phyloP scores from a whole-genome alignment of 1,140 invertebrate species.

The Pseudomyrmex cubaensis region DNA sequence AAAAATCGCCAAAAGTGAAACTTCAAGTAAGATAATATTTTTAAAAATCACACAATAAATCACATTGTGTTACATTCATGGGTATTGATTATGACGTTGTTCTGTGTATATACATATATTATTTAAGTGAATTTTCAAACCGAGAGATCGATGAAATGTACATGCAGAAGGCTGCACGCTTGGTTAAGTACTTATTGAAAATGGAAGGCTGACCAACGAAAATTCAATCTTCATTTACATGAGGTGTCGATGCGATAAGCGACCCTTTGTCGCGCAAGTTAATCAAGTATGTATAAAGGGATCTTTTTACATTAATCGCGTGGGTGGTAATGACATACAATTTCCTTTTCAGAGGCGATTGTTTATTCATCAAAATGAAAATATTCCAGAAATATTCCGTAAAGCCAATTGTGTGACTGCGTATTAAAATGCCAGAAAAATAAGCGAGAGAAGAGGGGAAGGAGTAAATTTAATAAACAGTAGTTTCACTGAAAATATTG shows the following conservation, averaged over 20 bases:
- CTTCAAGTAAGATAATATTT: background rate
- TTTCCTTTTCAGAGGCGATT: slow-evolving; percentile 17
- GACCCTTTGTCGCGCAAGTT: slow-evolving; percentile 74
- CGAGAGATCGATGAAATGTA: slow-evolving; percentile 27
- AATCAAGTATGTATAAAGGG: slow-evolving; percentile 56
- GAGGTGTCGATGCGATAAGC: slow-evolving; percentile 55
- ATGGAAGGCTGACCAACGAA: slow-evolving; percentile 25
- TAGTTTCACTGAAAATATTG: background rate
- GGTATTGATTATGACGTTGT: background rate
- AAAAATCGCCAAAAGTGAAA: background rate
- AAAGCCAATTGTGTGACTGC: background rate
- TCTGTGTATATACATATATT: no score
- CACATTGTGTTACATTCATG: background rate
- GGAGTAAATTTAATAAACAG: no score
- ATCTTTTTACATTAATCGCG: slow-evolving; percentile 35
- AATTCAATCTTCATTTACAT: slow-evolving; percentile 74
- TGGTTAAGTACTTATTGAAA: slow-evolving; percentile 45
- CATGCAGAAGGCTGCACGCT: slow-evolving; percentile 11
- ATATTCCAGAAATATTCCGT: background rate
- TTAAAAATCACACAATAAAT: background rate
- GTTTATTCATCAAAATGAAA: background rate
- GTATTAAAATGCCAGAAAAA: no score
- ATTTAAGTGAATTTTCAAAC: background rate
- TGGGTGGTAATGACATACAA: slow-evolving; percentile 19
- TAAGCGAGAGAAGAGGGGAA: no score